Evolutionary conservation across 2,113 vertebrate genomes (phyloP), one percentile per base, ranked within the genome.

Genomic region (Hirundichthys speculiger): DNA sequence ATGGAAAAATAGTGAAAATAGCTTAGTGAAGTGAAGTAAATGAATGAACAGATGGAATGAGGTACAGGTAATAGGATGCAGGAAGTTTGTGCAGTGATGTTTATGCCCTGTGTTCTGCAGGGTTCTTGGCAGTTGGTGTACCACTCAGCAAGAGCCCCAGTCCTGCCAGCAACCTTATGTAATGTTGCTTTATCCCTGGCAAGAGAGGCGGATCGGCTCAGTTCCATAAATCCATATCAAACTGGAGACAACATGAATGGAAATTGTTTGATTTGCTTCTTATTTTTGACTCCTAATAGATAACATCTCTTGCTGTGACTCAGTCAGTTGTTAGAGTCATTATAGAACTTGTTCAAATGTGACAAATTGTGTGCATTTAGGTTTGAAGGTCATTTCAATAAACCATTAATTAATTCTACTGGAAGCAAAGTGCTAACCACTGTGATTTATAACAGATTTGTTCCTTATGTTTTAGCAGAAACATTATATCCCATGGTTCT

Each of bases 81-180:
- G 77, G 55, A 34, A 77, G 74, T 60, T 25, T 24, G 25, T 48
- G 49, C 57, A 48, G 54, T 57, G 76, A 46, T 78, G 68, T 66
- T 49, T 64, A 42, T 76, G 69, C 67, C 77, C 15, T 11, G 16
- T 62, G 68, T 73, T 74, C 80, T 54, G 77, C 71, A 64, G 79
- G 84, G 79, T 57, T 40, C 43, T 69, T 82, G 84, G 78, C 84
- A 75, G 64, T 62, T 75, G 69, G 54, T 52, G 18, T 66, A 66
- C 34, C 25, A 12, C 71, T 73, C 70, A 79, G 49, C 58, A 62
- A 14, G 2, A 73, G 64, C 64, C 51, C 43, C 19, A 24, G 43
- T 55, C 64, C 64, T 82, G 83, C 84, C 80, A 88, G 69, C 68
- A 83, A 27, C 69, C 77, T 87, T 85, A 85, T 88, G 87, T 83